These are phyloP conservation scores for Scaptomyza reducta DNA, from an alignment of 2,888 invertebrate species.

Conservation along the genomic window DNA sequence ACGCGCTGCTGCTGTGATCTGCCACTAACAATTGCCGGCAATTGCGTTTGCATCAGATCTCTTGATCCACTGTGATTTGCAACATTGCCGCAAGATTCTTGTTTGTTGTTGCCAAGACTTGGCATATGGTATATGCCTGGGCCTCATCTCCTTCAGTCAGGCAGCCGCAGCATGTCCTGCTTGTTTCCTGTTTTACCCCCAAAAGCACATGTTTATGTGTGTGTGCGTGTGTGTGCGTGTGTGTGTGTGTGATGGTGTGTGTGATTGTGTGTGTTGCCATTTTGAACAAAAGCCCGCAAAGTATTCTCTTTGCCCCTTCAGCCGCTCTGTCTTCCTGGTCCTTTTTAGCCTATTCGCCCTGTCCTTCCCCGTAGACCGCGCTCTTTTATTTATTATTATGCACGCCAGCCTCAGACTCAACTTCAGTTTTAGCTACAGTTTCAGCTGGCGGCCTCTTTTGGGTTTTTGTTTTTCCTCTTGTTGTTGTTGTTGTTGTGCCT, in stretches of 20 bases:
- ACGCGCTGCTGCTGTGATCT: conserved; percentile 21
- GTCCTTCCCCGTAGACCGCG: conserved; percentile 13
- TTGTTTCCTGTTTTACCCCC: conserved; percentile 34
- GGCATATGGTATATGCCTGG: conserved; percentile 33
- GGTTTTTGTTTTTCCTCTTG: conserved; percentile 3
- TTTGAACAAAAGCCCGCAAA: conserved; percentile 67
- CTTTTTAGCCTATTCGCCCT: conserved; percentile 38
- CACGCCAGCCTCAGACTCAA: conserved; percentile 52
- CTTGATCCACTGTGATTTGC: conserved; percentile 38
- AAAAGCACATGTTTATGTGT: conserved; percentile 14
- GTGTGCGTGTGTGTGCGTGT: conserved; percentile 32
- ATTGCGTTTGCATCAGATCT: conserved; percentile 15
- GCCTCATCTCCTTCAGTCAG: conserved; percentile 25
- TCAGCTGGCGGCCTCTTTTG: conserved; percentile 34
- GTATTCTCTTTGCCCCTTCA: conserved; percentile 48
- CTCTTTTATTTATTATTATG: conserved; percentile 79
- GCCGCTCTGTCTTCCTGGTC: conserved; percentile 55
- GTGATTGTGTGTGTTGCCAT: conserved; percentile 41
- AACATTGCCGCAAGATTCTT: conserved; percentile 23
- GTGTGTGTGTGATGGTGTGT: conserved; percentile 32
- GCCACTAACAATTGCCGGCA: not conserved
- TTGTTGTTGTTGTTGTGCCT: conserved; percentile 27
- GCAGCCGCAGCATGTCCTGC: conserved; percentile 41
- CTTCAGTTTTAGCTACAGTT: conserved; percentile 7
- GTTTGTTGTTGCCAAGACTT: conserved; percentile 20